Conservation (phyloP, 2,113 vertebrate species). For the Entelurus aequoreus region DNA sequence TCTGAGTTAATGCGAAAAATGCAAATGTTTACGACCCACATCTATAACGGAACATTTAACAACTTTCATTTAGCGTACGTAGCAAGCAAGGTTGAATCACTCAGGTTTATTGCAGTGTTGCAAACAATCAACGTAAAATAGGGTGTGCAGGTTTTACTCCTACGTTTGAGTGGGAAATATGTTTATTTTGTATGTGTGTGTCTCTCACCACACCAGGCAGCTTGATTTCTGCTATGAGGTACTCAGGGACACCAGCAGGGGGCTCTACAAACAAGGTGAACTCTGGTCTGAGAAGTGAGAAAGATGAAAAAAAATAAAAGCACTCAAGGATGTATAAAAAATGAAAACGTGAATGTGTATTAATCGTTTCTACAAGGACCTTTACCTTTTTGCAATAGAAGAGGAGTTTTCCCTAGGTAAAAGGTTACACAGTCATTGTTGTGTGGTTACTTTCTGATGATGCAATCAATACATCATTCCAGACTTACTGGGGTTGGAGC, state of each 20-base stretch:
- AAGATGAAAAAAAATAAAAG: neutral
- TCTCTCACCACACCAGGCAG: constrained; percentile 81
- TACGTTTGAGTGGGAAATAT: neutral
- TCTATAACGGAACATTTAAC: too few relatives aligned
- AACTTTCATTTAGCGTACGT: too few relatives aligned
- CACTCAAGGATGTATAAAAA: neutral
- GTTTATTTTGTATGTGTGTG: neutral
- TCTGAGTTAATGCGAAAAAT: neutral
- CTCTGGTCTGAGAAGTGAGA: constrained; percentile 60
- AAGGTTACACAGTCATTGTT: neutral
- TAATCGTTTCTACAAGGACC: neutral
- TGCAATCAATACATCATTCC: neutral
- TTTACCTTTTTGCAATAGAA: constrained; percentile 30
- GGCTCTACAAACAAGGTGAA: constrained; percentile 72
- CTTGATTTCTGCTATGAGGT: constrained; percentile 78
- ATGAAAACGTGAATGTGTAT: neutral
- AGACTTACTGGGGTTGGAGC: constrained; percentile 57
- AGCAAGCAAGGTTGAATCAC: too few relatives aligned
- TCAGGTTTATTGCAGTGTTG: too few relatives aligned
- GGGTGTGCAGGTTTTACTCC: too few relatives aligned
- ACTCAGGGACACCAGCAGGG: constrained; percentile 60
- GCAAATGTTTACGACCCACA: too few relatives aligned
- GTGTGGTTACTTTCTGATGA: neutral
- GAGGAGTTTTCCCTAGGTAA: constrained; percentile 13
- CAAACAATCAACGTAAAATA: too few relatives aligned